Base-by-base conservation (phyloP, 2,113 vertebrate genomes). In the Notothenia rossii region DNA sequence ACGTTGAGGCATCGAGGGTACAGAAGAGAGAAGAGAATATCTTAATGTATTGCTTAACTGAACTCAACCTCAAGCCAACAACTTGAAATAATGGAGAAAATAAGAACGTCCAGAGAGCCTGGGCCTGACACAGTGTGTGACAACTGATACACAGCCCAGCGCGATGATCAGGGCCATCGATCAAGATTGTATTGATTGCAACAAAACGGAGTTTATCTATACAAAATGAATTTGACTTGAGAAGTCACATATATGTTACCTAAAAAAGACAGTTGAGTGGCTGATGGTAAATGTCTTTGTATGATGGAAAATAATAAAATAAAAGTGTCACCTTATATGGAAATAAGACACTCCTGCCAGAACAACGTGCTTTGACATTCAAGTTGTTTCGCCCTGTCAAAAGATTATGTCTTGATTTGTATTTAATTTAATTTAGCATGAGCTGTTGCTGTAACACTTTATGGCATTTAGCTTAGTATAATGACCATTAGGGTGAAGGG, bases 121-220 rank as follows among this genome's bases (percentile, higher is more conserved):
- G 50, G 29, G 55, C 25, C 48, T 50, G n/a, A 51, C 49, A 17
- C 54, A 15, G 7, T 54, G 22, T 61, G 40, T 86, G 49, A 56
- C 56, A 81, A 58, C 51, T 51, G 14, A 20, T 62, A 46, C 63
- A 75, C 22, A 68, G 33, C 72, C 40, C 10, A 43, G n/a, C 58
- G 73, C 56, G 69, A 83, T 74, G 69, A 77, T 71, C 69, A 66
- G 36, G 33, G 51, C 77, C 83, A 84, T 83, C 73, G 60, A 82
- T 92, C 80, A 86, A 83, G 36, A 51, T 68, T 68, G 58, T 79
- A 86, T 80, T 87, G 75, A 90, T 84, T 58, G 17, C 58, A 40
- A 65, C 68, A 84, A 40, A 75, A 84, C 18, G 63, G 20, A 86
- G n/a, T 45, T 81, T 8, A 65, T 78, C 54, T 56, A 58, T 72